phyloP scores from a whole-genome alignment of 2,797 vertebrate species.

The Eurystomus glaucurus region DNA sequence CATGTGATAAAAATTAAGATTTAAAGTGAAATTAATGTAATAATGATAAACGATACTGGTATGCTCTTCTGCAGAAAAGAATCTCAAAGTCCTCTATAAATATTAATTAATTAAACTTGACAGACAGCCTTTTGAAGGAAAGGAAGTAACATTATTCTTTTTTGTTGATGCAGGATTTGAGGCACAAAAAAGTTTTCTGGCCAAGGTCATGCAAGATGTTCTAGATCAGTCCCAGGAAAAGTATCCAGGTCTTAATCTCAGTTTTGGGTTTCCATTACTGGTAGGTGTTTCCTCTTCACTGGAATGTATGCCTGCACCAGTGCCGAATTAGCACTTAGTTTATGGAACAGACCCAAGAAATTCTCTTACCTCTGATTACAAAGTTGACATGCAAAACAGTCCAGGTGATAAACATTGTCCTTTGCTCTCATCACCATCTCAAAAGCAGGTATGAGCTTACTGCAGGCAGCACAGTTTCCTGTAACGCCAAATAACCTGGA shows the following conservation, averaged over 20 bases:
- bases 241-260: background rate
- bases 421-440: constrained; percentile 99
- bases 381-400: constrained; percentile 98
- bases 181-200: constrained; percentile 28
- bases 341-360: background rate
- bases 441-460: constrained; percentile 98
- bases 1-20: constrained; percentile 48
- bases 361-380: constrained; percentile 96
- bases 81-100: constrained; percentile 51
- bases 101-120: constrained; percentile 72
- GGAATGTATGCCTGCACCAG: background rate
- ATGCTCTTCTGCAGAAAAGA: constrained; percentile 18
- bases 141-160: constrained; percentile 61
- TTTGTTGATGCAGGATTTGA: constrained; percentile 32
- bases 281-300: background rate
- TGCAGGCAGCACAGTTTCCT: constrained; percentile 97
- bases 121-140: constrained; percentile 51
- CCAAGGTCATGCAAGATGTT: background rate
- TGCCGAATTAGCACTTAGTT: background rate
- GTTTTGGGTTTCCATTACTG: background rate
- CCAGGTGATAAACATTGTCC: constrained; percentile 99
- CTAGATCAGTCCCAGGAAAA: background rate
- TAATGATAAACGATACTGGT: constrained; percentile 51
- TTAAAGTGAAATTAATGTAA: constrained; percentile 54
- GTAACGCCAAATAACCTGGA: constrained; percentile 97